phyloP scores from a whole-genome alignment of 23 tunicate genomes.

The Pegea sp. region DNA sequence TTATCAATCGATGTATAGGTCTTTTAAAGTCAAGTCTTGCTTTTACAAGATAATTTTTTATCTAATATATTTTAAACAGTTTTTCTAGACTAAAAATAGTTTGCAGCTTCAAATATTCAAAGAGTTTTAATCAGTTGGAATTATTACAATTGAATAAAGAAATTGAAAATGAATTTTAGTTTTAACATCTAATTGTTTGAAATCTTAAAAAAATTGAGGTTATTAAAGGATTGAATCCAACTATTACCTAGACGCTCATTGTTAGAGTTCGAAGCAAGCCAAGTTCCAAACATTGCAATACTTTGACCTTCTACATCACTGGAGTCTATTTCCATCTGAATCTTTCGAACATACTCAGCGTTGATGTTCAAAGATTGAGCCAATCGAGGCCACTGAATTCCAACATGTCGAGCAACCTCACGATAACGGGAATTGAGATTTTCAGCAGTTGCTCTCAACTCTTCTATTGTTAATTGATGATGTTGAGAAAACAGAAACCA shows the following conservation, averaged over 20 bases:
- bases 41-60: too few relatives aligned
- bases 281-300: constrained; percentile 22
- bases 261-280: constrained; percentile 23
- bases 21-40: too few relatives aligned
- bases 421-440: too few relatives aligned
- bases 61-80: too few relatives aligned
- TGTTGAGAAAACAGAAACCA: too few relatives aligned
- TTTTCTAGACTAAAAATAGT: too few relatives aligned
- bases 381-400: constrained; percentile 70
- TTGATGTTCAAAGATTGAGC: constrained; percentile 42
- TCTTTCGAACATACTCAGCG: constrained; percentile 44
- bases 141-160: not conserved
- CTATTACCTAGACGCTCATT: constrained; percentile 8
- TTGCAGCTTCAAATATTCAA: too few relatives aligned
- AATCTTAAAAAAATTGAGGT: too few relatives aligned
- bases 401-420: constrained; percentile 34
- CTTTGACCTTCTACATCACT: constrained; percentile 34
- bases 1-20: too few relatives aligned
- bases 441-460: too few relatives aligned
- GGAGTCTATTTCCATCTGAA: constrained; percentile 49
- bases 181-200: not conserved
- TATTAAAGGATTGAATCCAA: not conserved
- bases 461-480: too few relatives aligned
- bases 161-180: not conserved
- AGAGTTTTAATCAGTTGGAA: too few relatives aligned